Percentiles rank a stretch among this genome's conserved stretches.
These are phyloP conservation scores for Sebastes trivittatus DNA, from an alignment of 2,797 vertebrate species.

Conservation along the genomic window DNA sequence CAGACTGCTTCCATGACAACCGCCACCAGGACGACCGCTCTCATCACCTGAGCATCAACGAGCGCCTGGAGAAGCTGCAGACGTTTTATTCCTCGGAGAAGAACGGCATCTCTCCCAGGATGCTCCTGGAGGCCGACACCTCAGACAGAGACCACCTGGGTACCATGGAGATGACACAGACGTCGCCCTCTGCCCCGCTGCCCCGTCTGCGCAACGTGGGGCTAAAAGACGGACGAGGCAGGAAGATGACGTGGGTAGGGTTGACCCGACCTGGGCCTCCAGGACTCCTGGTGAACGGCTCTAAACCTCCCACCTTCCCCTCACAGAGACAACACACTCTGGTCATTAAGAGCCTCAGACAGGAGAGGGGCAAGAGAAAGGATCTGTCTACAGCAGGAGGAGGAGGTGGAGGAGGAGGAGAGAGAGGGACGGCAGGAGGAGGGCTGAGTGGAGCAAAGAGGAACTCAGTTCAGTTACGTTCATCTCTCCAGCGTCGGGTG, in stretches of 20 bases:
- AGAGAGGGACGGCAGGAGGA: slow-evolving; percentile 36
- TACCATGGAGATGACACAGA: slow-evolving; percentile 55
- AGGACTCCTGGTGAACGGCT: slow-evolving; percentile 72
- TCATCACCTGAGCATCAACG: slow-evolving; percentile 54
- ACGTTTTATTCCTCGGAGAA: slow-evolving; percentile 69
- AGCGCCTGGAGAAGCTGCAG: slow-evolving; percentile 75
- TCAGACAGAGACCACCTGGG: slow-evolving; percentile 54
- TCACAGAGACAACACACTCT: slow-evolving; percentile 77
- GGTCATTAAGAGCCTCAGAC: slow-evolving; percentile 77
- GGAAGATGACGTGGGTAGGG: slow-evolving; percentile 82
- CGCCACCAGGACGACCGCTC: slow-evolving; percentile 44
- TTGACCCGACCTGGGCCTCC: slow-evolving; percentile 64
- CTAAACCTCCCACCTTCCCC: slow-evolving; percentile 78
- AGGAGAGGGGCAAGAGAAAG: slow-evolving; percentile 80
- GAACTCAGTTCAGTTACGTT: slow-evolving; percentile 81
- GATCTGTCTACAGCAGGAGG: slow-evolving; percentile 54
- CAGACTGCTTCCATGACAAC: slow-evolving; percentile 62
- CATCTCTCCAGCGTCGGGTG: slow-evolving; percentile 69
- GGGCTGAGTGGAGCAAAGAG: slow-evolving; percentile 73
- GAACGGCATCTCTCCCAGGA: slow-evolving; percentile 72
- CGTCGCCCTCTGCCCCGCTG: slow-evolving; percentile 67
- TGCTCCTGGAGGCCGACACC: slow-evolving; percentile 68
- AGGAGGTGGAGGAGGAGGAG: slow-evolving; percentile 18
- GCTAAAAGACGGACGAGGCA: slow-evolving; percentile 70
- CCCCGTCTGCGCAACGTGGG: slow-evolving; percentile 75